Evolutionary conservation across 2,797 vertebrate species (phyloP).

Genomic region (Chromobotia macracanthus): DNA sequence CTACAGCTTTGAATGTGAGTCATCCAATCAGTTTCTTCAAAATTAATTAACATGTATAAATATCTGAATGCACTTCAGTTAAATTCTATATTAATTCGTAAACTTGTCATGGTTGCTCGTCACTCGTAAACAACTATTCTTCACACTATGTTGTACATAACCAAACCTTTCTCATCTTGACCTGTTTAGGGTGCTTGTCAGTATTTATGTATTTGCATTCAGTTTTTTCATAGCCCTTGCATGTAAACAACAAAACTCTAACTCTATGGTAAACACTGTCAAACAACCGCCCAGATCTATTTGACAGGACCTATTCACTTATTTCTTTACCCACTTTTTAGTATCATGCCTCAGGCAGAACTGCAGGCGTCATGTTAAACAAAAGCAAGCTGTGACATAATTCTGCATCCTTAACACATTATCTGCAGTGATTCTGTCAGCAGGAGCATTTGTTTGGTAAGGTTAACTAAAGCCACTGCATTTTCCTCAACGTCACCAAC

Average conservation of each 20-base stretch:
- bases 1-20: no score
- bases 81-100: no score
- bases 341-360: constrained; percentile 31
- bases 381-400: neutral
- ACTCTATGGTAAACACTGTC: neutral
- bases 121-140: no score
- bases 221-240: neutral
- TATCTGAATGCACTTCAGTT: no score
- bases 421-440: neutral
- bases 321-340: constrained; percentile 9
- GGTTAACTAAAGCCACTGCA: neutral
- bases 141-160: no score
- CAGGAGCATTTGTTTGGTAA: constrained; percentile 1
- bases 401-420: constrained; percentile 7
- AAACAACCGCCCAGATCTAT: neutral
- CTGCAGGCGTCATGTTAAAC: constrained; percentile 14
- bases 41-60: no score
- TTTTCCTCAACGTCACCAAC: neutral
- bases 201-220: neutral
- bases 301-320: constrained; percentile 13
- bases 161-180: no score
- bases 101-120: no score
- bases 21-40: no score
- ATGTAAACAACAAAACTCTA: constrained; percentile 19
- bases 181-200: no score